Conservation (phyloP, 2,113 vertebrate genomes). For the Excalfactoria chinensis region DNA sequence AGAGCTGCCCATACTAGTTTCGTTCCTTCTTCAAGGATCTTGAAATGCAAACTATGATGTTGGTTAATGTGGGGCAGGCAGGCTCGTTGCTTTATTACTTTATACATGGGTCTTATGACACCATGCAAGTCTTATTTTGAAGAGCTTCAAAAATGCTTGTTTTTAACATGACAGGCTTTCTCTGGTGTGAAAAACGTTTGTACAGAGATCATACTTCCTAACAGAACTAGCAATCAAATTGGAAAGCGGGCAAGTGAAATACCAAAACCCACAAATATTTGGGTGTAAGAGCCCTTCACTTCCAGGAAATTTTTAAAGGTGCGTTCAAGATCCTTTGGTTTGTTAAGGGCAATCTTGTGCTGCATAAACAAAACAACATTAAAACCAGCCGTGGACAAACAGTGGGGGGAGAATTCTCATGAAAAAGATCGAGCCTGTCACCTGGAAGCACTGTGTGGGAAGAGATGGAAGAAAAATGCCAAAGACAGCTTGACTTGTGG, state of each 20-base stretch:
- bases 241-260: not conserved
- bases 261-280: not conserved
- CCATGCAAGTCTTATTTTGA: not conserved
- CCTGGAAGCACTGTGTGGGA: not conserved
- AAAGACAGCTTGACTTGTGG: not conserved
- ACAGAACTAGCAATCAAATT: not conserved
- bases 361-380: not conserved
- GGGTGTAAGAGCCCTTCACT: not conserved
- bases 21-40: not conserved
- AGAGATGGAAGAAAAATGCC: not conserved
- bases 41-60: not conserved
- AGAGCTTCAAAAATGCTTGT: not conserved
- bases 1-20: not conserved
- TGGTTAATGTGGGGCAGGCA: not conserved
- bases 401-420: not conserved
- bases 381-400: not conserved
- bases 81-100: not conserved
- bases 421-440: not conserved
- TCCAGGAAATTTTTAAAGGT: conserved; percentile 17
- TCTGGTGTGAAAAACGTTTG: not conserved
- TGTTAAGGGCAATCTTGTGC: not conserved
- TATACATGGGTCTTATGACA: not conserved
- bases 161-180: not conserved
- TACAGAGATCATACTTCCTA: not conserved
- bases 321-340: not conserved